Evolutionary conservation across 1,140 invertebrate genomes (phyloP).

Genomic region (Holcopasites calliopsidis): DNA sequence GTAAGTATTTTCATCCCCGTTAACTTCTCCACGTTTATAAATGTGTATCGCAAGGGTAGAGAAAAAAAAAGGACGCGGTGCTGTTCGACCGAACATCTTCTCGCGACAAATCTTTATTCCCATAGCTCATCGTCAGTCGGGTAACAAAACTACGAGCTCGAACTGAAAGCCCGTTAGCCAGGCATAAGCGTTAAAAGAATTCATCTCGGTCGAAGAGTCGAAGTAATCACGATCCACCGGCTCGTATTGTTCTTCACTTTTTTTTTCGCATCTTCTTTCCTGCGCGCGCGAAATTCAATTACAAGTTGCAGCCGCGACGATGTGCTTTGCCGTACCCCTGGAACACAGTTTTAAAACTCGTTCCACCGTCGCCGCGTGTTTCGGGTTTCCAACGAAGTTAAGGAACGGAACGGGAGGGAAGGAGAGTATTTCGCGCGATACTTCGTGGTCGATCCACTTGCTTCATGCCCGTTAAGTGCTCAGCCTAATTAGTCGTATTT

Average conservation of each 20-base stretch:
- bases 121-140: background rate
- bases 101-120: slow-evolving; percentile 17
- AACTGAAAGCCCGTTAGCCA: background rate
- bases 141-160: background rate
- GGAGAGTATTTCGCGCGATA: slow-evolving; percentile 18
- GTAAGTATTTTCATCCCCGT: too few species aligned
- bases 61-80: too few species aligned
- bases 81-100: too few species aligned
- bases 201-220: slow-evolving; percentile 4
- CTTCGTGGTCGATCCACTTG: slow-evolving; percentile 31
- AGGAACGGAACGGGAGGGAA: background rate
- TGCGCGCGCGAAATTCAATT: slow-evolving; percentile 36
- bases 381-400: slow-evolving; percentile 6
- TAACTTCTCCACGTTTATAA: too few species aligned
- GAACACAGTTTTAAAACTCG: slow-evolving; percentile 5
- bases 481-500: slow-evolving; percentile 43
- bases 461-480: slow-evolving; percentile 17
- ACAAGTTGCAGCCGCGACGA: background rate
- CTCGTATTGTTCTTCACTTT: background rate
- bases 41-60: too few species aligned
- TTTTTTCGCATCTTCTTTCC: background rate
- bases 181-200: slow-evolving; percentile 1
- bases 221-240: slow-evolving; percentile 13
- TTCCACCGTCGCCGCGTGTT: background rate
- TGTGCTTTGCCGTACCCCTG: background rate